These are phyloP conservation scores for western clawed frog (Xenopus tropicalis) DNA, from an alignment of 2,113 vertebrate species.

Conservation along the genomic window DNA sequence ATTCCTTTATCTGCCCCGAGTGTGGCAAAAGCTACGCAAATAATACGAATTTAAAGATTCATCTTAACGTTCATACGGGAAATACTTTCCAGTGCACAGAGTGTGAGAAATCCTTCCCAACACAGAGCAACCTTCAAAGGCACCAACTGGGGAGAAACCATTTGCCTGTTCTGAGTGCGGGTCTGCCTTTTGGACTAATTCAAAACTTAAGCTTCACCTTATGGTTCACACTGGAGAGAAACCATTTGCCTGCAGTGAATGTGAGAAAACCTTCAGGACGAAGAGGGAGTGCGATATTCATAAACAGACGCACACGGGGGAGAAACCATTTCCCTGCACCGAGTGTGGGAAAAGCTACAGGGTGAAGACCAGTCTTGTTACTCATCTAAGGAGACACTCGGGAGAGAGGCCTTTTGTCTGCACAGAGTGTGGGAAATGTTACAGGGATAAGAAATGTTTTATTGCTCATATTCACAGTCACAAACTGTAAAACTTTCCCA, in stretches of 20 bases:
- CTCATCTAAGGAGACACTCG: neutral
- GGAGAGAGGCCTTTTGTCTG: neutral
- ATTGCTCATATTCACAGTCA: too few species aligned
- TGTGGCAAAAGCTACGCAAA: neutral
- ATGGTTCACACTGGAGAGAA: constrained; percentile 20
- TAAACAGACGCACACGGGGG: neutral
- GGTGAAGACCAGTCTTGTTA: neutral
- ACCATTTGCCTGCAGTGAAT: constrained; percentile 4
- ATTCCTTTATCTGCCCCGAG: neutral
- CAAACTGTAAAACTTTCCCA: too few species aligned
- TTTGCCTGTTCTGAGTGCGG: neutral
- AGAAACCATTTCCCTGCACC: neutral
- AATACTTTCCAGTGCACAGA: neutral
- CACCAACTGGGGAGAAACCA: neutral
- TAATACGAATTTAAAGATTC: neutral
- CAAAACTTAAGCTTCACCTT: neutral
- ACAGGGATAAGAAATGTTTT: neutral
- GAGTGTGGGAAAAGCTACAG: neutral
- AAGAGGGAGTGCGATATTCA: constrained; percentile 1
- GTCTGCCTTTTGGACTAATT: neutral
- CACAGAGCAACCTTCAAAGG: neutral
- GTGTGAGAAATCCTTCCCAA: neutral
- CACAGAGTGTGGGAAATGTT: neutral
- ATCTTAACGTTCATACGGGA: neutral
- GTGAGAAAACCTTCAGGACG: constrained; percentile 10